A percentile compares a stretch with the other conserved stretches of the same genome.
phyloP scores from a whole-genome alignment of 2,888 invertebrate species.

The Lasioglossum oenotherae region DNA sequence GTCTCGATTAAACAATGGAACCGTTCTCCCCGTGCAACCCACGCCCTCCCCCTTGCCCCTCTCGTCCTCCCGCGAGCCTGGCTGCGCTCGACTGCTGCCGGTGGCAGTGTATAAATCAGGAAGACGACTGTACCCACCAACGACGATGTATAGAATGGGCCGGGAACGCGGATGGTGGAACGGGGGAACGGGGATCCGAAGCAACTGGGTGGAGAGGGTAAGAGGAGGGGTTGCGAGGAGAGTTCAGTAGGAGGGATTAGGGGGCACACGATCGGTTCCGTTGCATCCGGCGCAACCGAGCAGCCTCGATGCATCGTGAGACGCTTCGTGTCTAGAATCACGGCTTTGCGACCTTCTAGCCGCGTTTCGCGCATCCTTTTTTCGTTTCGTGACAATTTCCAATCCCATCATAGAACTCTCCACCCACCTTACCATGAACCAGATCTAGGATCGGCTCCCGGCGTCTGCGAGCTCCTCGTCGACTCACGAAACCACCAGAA shows the following conservation, averaged over 20 bases:
- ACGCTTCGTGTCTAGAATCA: constrained; percentile 82
- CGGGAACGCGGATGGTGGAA: constrained; percentile 13
- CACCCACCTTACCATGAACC: neutral
- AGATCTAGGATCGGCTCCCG: neutral
- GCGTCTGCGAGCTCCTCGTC: neutral
- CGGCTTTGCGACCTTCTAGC: constrained; percentile 55
- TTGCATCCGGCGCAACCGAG: constrained; percentile 77
- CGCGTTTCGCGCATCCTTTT: constrained; percentile 45
- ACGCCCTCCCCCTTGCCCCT: constrained; percentile 31
- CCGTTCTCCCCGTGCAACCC: constrained; percentile 67
- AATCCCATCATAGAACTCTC: neutral
- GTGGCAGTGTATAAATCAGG: constrained; percentile 83
- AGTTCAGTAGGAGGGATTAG: constrained; percentile 55
- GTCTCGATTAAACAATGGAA: constrained; percentile 82
- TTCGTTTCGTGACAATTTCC: constrained; percentile 1
- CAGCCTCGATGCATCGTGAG: constrained; percentile 81
- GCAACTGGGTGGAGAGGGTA: neutral
- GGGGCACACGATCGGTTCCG: constrained; percentile 71
- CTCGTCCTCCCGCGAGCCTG: constrained; percentile 45
- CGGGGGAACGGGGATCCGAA: neutral
- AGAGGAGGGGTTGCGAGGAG: constrained; percentile 32
- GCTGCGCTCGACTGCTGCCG: constrained; percentile 74
- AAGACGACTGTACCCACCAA: constrained; percentile 80
- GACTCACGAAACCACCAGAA: neutral
- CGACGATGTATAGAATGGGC: constrained; percentile 73